Evolutionary conservation across 2,113 vertebrate species (phyloP), one percentile per base, ranked within the genome.

Genomic region (Dasyprocta punctata): DNA sequence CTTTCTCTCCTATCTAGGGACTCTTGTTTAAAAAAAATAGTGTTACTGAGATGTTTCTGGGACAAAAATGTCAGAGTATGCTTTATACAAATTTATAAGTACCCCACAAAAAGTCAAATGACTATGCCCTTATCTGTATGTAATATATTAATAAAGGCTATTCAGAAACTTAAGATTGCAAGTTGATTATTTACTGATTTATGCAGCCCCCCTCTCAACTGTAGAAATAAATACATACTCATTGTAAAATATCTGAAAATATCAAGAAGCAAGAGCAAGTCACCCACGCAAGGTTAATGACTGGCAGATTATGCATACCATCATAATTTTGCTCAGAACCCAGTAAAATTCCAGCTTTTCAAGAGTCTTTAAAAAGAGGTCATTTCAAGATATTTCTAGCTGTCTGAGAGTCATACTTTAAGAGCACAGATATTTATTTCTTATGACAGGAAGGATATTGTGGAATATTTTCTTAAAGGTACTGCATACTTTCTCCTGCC

Each of bases 201-300:
- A 60, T 81, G 90, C 89, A 38, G 9, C 2, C 7, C 30, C 82
- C 30, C 20, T 17, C 47, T 47, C 1, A 22, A 86, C 0, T 69
- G n/a, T 65, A 22, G 52, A 91, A 84, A 96, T 56, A 96, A 83
- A 96, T 67, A 88, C 24, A 22, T 17, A 75, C 49, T 89, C 69
- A 96, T 56, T 78, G 58, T 96, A 52, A 88, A 95, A 92, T 88
- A 49, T 33, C 41, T 92, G 69, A 71, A 89, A 94, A 89, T 33
- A 95, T 73, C 84, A 94, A 94, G 88, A 90, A 94, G 90, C 77
- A 86, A 95, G 87, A 95, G 83, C n/a, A 81, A 91, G 86, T 84
- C 92, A 91, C 95, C 86, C 89, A 81, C 8, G 1, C 49, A 20
- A 95, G 92, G 93, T 95, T 75, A 86, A 94, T 83, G 84, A 58